Evolutionary conservation across 1,140 invertebrate genomes (phyloP), one percentile per base, ranked within the genome.

Genomic region (Atta colombica): DNA sequence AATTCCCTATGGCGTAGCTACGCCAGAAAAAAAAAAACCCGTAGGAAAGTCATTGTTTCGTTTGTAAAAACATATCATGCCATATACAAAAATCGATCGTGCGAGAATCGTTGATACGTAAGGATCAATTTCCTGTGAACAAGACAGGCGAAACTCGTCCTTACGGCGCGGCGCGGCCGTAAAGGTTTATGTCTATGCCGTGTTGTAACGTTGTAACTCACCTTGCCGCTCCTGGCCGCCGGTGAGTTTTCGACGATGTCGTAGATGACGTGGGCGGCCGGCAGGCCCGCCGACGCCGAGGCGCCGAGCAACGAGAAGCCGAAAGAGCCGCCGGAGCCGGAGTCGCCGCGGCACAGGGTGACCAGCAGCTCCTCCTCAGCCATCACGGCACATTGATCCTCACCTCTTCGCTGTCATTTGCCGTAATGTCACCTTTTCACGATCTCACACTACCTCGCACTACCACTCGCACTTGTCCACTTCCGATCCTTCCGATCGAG

Each of bases 221-320:
- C 98, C 97, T 98, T 97, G 94, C 98, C 98, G 95, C 97, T 97
- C 94, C 97, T 97, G 90, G 98, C 98, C 86, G 98, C 98, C 93
- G 98, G 98, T 90, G 98, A 98, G 95, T 98, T 98, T 95, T 98
- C 98, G 92, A 98, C 96, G 93, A 99, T 98, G 95, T 98, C 97
- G 96, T 98, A 98, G 94, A 99, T 98, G 94, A 98, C 97, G 94
- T 98, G 98, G 77, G 80, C 69, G 68, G 80, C 80, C 92, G 98
- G 98, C 94, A 98, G 96, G 94, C 98, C 98, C 92, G 97, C 97
- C 95, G 98, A 97, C 80, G 87, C 98, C 98, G 92, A 98, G 95
- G 98, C 97, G 87, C 98, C 98, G 92, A 98, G 96, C 90, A 99
- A 96, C 91, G 98, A 98, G 96, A 99, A 98, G 92, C 98, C 98